Percentiles rank a stretch among this genome's conserved stretches.
These are phyloP conservation scores for Lutjanus erythropterus DNA, from an alignment of 2,113 vertebrate species.

Conservation along the genomic window DNA sequence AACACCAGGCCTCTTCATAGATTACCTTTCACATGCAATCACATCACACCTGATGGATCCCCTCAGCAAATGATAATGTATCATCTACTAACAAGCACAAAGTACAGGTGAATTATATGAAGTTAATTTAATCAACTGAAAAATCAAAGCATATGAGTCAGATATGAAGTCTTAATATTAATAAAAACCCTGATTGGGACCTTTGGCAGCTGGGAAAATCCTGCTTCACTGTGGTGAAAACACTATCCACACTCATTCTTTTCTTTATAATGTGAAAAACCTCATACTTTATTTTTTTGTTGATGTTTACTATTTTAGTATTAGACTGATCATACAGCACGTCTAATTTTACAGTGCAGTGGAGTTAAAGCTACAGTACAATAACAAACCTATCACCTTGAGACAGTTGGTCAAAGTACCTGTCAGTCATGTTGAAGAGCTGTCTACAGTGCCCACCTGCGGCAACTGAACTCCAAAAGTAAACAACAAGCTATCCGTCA, in stretches of 20 bases:
- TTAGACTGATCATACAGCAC: background rate
- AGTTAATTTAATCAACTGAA: background rate
- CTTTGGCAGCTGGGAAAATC: background rate
- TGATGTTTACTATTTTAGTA: background rate
- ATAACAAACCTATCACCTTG: background rate
- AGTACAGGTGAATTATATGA: background rate
- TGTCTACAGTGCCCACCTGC: background rate
- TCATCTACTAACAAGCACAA: background rate
- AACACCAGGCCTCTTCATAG: slow-evolving; percentile 53
- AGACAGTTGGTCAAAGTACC: background rate
- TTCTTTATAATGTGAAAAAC: too few species aligned
- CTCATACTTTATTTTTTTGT: background rate
- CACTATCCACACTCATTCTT: too few species aligned
- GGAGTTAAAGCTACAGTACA: background rate
- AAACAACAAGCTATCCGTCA: background rate
- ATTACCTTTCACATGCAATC: slow-evolving; percentile 60
- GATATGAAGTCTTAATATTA: background rate
- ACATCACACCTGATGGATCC: slow-evolving; percentile 44
- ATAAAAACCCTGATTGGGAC: too few species aligned
- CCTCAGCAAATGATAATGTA: background rate
- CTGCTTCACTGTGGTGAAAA: background rate
- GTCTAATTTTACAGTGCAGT: background rate
- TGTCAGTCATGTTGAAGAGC: background rate
- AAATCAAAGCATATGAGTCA: background rate
- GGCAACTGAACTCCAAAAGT: background rate